Evolutionary conservation across 2,888 invertebrate genomes (phyloP), one percentile per base, ranked within the genome.

Genomic region (Ectemnius cavifrons): DNA sequence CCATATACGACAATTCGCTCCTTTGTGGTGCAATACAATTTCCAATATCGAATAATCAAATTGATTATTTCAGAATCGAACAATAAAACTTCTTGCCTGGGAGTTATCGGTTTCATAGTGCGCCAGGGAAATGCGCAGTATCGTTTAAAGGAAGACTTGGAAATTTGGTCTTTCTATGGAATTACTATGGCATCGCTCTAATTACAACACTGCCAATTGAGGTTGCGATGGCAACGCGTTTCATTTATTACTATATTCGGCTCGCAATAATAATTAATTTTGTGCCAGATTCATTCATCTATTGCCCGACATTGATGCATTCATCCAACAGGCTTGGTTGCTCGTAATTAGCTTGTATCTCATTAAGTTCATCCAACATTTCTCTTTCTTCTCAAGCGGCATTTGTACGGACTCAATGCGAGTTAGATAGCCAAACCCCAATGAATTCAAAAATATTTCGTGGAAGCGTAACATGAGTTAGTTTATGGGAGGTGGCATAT

Each of bases 201-300:
- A 47, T 52, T 52, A 16, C 52, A 52, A 11, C 1, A 8, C 14
- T 13, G 52, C 6, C 52, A 52, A 16, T 52, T 0, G 16, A 14
- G 5, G 1, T 11, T 37, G 11, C 4, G 52, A 2, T 14, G 52
- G 16, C 52, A 16, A 13, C n/a, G 1, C 16, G 5, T 52, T 52
- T 52, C n/a, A n/a, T 52, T 52, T 52, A 14, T 14, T 13, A 2
- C n/a, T 52, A n/a, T 16, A 6, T 16, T 16, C 52, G 14, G 52
- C 13, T 16, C n/a, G 13, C 16, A 52, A 52, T 52, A 52, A 52
- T 52, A 52, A 52, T 52, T 52, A 52, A 52, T 52, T 52, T 37
- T 16, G 6, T 52, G 1, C n/a, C 16, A 1, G 52, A 6, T 14
- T 52, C 14, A 52, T 37, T 52, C 52, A 52, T 23, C 23, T 23